Evolutionary conservation across 2,888 invertebrate species (phyloP), one percentile per base, ranked within the genome.

Genomic region (Gymnosoma rotundatum): DNA sequence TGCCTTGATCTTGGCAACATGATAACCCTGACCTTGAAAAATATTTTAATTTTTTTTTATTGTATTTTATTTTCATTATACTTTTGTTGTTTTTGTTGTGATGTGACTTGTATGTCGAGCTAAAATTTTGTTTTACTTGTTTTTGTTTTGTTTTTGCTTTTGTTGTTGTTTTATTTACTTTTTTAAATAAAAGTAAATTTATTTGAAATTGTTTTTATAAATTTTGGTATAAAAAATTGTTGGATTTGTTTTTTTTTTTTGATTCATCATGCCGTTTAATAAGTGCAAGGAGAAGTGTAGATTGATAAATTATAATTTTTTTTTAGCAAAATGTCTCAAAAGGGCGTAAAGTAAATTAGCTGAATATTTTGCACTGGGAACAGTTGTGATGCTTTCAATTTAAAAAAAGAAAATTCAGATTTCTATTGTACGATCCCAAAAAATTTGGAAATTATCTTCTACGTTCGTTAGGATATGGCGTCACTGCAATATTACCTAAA

Each of bases 1-100:
- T 83, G 87, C 90, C 90, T 90, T 90, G 90, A 90, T 90, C 90
- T 90, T 90, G 90, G 88, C 89, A 90, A 90, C 88, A 88, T 90
- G 90, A 90, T 90, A 90, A 90, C 90, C 89, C 89, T 88, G 90
- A 90, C 90, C 90, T 84, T 86, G 76, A 80, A 80, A 76, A 76
- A 25, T 79, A 54, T 5, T 32, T 32, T 32, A 32, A 32, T 70
- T 66, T 75, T 74, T 58, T 73, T 78, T 84, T 85, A 76, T 87
- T 83, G 86, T 88, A 86, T 87, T 87, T 87, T 83, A 79, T 79
- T 70, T 83, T 74, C 60, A 58, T 63, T 54, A 20, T 70, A 36
- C 58, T 56, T n/a, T 66, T 38, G 25, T 16, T 58, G 9, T 78
- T 76, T 38, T 69, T 78, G 69, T 61, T 78, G 76, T 52, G 38